Base-by-base conservation (phyloP, 2,113 vertebrate genomes). In the Melanerpes formicivorus region DNA sequence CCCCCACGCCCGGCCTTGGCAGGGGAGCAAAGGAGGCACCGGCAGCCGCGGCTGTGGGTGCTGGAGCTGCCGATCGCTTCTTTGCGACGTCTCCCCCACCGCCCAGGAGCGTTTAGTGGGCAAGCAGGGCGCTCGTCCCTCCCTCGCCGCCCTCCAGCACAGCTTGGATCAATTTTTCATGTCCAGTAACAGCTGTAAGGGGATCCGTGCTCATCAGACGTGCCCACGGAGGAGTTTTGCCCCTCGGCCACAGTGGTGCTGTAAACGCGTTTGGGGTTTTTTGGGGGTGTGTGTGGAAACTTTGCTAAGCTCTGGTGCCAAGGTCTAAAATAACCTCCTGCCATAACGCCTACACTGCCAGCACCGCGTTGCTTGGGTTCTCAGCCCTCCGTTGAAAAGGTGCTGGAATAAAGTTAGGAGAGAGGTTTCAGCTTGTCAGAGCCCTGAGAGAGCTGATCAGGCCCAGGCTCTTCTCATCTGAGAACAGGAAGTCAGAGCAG, bases 401-500 rank as follows among this genome's bases (percentile, higher is more conserved):
- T 25, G 1, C 15, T 22, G 84, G 70, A 72, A 65, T 50, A 42
- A 52, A 82, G 56, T 46, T 46, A 18, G 60, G 48, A 82, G 29
- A 74, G 29, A 16, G 8, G 17, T 7, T 89, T 55, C 21, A 59
- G 26, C 67, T 19, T 22, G 14, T 42, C 6, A 73, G 86, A 77
- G 23, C 12, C 44, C 27, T 44, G 75, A 44, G 55, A 88, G 71
- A 88, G 71, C 67, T 63, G 26, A 50, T 87, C 22, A 30, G 84
- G 84, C 69, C 40, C 22, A 52, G 29, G 55, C 26, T 25, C 25
- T 74, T 87, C 72, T 75, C 25, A 6, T 27, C 10, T 16, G 82
- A 92, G 94, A 95, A 88, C 93, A 95, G 92, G 94, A 96, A 96
- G 96, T 94, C 87, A 84, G 75, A 32, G 82, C 84, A 54, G 84